A percentile compares a stretch with the other conserved stretches of the same genome.
These are phyloP conservation scores for Diabrotica balteata DNA, from an alignment of 2,888 invertebrate species.

Conservation along the genomic window DNA sequence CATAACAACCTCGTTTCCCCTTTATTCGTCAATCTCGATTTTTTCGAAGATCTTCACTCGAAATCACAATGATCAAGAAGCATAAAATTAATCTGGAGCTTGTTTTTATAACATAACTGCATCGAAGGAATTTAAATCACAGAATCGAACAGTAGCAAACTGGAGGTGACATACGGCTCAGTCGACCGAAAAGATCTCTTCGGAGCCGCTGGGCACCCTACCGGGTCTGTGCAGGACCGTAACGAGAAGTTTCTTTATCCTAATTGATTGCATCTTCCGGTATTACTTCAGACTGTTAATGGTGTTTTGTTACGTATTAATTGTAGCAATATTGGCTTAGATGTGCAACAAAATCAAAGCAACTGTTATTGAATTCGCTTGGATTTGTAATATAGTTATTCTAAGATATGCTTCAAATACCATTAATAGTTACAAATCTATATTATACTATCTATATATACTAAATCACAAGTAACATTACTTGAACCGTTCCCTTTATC, in stretches of 20 bases:
- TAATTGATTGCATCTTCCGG: neutral
- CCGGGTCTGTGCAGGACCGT: conserved; percentile 46
- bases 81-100: conserved; percentile 42
- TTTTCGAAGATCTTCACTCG: conserved; percentile 34
- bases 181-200: conserved; percentile 51
- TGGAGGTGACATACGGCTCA: conserved; percentile 56
- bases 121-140: conserved; percentile 57
- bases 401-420: too few species aligned
- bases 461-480: too few species aligned
- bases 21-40: conserved; percentile 10
- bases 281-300: too few species aligned
- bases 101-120: conserved; percentile 52
- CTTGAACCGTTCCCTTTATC: too few species aligned
- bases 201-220: conserved; percentile 47
- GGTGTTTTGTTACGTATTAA: too few species aligned
- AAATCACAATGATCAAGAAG: conserved; percentile 39
- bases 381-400: too few species aligned
- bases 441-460: too few species aligned
- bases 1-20: neutral
- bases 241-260: neutral
- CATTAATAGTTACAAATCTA: too few species aligned
- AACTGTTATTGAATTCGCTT: too few species aligned
- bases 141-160: conserved; percentile 57
- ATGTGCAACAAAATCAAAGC: too few species aligned
- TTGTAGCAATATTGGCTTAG: too few species aligned